phyloP scores from a whole-genome alignment of 1,140 invertebrate genomes.

The Leptopilina boulardi region DNA sequence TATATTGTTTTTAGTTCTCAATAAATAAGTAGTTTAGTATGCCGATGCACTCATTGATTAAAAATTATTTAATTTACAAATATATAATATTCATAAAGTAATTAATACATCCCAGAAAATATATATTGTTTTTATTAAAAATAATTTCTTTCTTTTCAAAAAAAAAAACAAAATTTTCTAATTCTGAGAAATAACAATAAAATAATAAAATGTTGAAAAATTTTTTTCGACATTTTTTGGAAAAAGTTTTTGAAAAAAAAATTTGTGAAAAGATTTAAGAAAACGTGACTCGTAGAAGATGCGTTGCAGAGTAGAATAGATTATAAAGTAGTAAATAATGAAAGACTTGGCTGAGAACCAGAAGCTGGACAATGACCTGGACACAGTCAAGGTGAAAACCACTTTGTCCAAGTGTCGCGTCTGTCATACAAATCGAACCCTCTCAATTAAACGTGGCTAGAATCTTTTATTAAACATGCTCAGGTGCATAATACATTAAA shows the following conservation, averaged over 20 bases:
- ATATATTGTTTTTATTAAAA: too few species aligned
- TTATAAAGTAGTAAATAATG: conserved; percentile 45
- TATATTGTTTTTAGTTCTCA: not conserved
- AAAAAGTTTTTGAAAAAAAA: conserved; percentile 37
- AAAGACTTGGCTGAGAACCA: conserved; percentile 48
- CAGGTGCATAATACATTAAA: conserved; percentile 3
- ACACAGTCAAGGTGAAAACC: conserved; percentile 63
- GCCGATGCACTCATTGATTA: not conserved
- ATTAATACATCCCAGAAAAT: too few species aligned
- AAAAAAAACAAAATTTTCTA: too few species aligned
- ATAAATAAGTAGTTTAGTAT: not conserved
- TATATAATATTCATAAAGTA: too few species aligned
- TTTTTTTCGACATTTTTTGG: too few species aligned
- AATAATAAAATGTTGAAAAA: too few species aligned
- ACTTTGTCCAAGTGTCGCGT: conserved; percentile 49
- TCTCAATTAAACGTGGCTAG: conserved; percentile 51
- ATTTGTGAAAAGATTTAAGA: too few species aligned
- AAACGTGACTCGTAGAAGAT: conserved; percentile 44
- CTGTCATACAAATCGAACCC: conserved; percentile 57
- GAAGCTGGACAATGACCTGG: conserved; percentile 60
- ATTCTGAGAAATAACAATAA: too few species aligned
- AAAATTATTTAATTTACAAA: too few species aligned
- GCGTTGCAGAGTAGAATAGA: conserved; percentile 37
- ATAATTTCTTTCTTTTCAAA: too few species aligned
- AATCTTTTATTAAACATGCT: conserved; percentile 38